phyloP scores from a whole-genome alignment of 2,113 vertebrate genomes.

The Caretta caretta region DNA sequence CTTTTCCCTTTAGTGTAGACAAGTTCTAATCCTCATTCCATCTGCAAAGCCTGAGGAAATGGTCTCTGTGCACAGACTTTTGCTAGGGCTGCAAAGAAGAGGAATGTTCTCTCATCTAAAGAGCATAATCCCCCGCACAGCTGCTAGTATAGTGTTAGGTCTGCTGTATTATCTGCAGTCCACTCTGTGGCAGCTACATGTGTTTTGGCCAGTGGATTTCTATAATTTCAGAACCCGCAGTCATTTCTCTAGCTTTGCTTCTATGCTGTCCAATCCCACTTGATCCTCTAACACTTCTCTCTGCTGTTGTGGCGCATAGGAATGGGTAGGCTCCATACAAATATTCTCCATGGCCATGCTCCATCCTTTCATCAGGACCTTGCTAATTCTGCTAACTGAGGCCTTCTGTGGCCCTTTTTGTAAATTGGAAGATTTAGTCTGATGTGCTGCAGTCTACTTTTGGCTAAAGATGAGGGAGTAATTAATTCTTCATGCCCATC shows the following conservation, averaged over 20 bases:
- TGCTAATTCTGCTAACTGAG: neutral
- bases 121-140: neutral
- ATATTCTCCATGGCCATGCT: neutral
- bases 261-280: neutral
- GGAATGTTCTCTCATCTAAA: fast-evolving
- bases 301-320: fast-evolving
- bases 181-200: neutral
- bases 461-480: neutral
- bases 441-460: neutral
- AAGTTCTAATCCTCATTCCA: neutral
- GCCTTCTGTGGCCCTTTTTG: neutral
- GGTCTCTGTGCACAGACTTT: too few species aligned
- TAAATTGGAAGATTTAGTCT: fast-evolving
- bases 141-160: neutral
- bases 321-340: neutral
- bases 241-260: neutral
- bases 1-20: too few species aligned
- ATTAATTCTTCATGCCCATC: neutral
- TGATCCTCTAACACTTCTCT: neutral
- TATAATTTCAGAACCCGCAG: neutral
- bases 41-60: neutral
- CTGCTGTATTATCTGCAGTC: neutral
- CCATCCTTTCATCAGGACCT: neutral
- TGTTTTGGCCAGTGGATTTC: neutral
- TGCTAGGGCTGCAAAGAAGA: neutral